These are phyloP conservation scores for Ambastaia sidthimunki DNA, from an alignment of 2,797 vertebrate genomes.

Conservation along the genomic window DNA sequence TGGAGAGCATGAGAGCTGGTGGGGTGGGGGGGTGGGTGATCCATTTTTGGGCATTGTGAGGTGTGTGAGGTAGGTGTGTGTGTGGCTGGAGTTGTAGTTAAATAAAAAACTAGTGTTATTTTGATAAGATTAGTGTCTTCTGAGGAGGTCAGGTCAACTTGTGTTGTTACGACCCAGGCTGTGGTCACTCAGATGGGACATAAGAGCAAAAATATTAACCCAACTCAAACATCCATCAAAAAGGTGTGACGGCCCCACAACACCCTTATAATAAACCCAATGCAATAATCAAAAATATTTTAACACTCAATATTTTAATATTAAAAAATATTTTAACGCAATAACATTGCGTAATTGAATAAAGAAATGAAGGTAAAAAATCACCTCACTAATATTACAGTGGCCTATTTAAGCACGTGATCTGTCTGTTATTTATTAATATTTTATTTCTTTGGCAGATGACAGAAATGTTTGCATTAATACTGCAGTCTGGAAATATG, in stretches of 20 bases:
- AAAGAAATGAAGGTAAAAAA: too few relatives aligned
- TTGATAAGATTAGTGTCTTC: not conserved
- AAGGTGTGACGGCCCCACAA: not conserved
- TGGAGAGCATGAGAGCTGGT: not conserved
- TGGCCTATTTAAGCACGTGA: too few relatives aligned
- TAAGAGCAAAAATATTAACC: not conserved
- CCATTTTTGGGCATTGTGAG: conserved; percentile 8
- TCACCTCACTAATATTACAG: too few relatives aligned
- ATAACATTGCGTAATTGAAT: too few relatives aligned
- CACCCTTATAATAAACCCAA: not conserved
- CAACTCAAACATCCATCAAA: not conserved
- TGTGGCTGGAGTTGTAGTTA: not conserved
- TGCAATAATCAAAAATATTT: too few relatives aligned
- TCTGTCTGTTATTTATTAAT: too few relatives aligned
- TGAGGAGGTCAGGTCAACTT: not conserved
- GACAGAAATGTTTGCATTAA: too few relatives aligned
- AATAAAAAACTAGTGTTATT: not conserved
- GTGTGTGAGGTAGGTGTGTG: too few relatives aligned
- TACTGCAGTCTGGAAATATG: too few relatives aligned
- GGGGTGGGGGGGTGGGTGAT: not conserved
- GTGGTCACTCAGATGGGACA: not conserved
- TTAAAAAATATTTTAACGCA: too few relatives aligned
- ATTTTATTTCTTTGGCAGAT: too few relatives aligned
- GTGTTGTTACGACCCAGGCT: not conserved
- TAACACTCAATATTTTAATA: too few relatives aligned